These are phyloP conservation scores for Cantharis rufa DNA, from an alignment of 2,888 invertebrate genomes.

Conservation along the genomic window DNA sequence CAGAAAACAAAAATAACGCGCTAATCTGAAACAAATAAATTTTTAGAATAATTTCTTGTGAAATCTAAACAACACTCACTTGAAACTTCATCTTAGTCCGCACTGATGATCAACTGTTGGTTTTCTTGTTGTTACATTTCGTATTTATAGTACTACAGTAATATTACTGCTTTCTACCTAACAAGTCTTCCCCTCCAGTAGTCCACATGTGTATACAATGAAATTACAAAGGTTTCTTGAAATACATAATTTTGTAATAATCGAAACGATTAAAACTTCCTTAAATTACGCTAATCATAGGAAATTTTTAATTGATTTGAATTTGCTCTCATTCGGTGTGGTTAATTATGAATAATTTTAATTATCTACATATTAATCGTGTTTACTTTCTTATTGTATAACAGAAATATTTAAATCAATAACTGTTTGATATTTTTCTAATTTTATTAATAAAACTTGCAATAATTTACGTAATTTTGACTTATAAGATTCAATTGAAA, in stretches of 20 bases:
- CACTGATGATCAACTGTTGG: background rate
- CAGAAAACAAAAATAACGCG: constrained; percentile 48
- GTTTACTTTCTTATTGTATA: background rate
- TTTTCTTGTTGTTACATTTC: background rate
- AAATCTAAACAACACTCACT: constrained; percentile 40
- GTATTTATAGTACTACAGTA: background rate
- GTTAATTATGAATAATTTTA: background rate
- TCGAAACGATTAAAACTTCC: background rate
- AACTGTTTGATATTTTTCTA: background rate
- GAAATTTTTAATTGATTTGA: background rate
- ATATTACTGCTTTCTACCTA: background rate
- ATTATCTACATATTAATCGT: background rate
- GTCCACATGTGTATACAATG: background rate
- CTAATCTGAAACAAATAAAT: constrained; percentile 45
- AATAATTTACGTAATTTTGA: background rate
- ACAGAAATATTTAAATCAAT: background rate
- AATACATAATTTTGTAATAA: background rate
- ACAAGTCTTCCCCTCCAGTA: background rate
- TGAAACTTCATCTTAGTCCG: constrained; percentile 46
- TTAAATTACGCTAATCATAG: background rate
- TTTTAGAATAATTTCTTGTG: background rate
- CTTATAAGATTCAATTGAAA: background rate
- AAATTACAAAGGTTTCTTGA: background rate
- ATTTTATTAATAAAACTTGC: background rate
- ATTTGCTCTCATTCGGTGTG: background rate